Evolutionary conservation across 2,113 vertebrate genomes (phyloP), one percentile per base, ranked within the genome.

Genomic region (Xyrauchen texanus): DNA sequence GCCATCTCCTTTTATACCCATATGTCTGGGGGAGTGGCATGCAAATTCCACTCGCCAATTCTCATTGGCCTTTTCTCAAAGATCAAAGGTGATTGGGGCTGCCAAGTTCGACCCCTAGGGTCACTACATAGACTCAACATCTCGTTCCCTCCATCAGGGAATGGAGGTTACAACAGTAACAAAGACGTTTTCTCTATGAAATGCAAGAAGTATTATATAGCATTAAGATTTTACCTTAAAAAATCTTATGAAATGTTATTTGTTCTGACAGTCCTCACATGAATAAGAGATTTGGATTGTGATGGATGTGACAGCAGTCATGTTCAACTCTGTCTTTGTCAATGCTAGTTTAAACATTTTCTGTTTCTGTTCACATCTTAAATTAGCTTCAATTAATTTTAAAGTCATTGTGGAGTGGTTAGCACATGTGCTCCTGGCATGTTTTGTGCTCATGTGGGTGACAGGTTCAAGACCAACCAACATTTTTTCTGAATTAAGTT

Each of bases 351-450:
- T 9, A 60, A 72, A 60, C 70, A 47, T 72, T 42, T 16, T 60
- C 70, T 60, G n/a, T 71, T 71, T 12, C n/a, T n/a, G n/a, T n/a
- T 52, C 68, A 70, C 52, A 55, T 60, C 45, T 46, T 60, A 72
- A 47, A 60, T 46, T 72, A 60, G 55, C 60, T 16, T 47, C 1
- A 12, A 72, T 60, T 16, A 0, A 60, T 61, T 72, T 60, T 10
- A 46, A 58, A 61, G 5, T 8, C 42, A 45, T 9, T 4, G 42
- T 42, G 21, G 21, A 34, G 68, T 11, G 6, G 5, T 44, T 8
- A n/a, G 4, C 13, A 49, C 4, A 13, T 45, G 12, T 45, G 34
- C 34, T 55, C 16, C 10, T 69, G 16, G 8, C 21, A 10, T 10
- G 2, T 55, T 15, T 69, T 49, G 46, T n/a, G 65, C 65, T 68